Percentiles rank a stretch among this genome's conserved stretches.
Conservation (phyloP, 1,140 invertebrate species). For the Apis dorsata region DNA sequence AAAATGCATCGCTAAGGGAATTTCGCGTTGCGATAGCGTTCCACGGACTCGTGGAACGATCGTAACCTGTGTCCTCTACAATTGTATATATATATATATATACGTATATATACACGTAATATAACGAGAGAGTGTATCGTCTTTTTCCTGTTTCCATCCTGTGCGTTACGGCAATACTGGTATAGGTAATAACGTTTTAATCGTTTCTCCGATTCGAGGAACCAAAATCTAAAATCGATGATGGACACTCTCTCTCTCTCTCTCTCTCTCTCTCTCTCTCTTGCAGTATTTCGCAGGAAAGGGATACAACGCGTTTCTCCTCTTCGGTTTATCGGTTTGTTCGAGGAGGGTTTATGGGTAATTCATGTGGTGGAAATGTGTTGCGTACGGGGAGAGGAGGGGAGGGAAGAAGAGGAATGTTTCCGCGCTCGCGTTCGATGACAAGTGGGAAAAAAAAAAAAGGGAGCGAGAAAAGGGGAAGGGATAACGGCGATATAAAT, state of each 20-base stretch:
- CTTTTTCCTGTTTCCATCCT: background rate
- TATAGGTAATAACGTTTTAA: too few relatives aligned
- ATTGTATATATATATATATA: background rate
- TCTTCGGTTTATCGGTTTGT: background rate
- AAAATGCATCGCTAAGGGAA: conserved; percentile 57
- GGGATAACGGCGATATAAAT: conserved; percentile 15
- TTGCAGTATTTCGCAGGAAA: background rate
- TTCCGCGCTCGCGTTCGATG: too few relatives aligned
- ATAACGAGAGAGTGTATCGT: background rate
- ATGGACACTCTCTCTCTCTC: background rate
- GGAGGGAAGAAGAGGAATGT: too few relatives aligned
- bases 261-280: background rate
- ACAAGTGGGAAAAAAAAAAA: too few relatives aligned
- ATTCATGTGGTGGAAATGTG: background rate
- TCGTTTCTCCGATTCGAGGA: background rate
- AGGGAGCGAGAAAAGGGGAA: background rate
- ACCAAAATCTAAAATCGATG: background rate
- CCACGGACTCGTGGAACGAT: background rate
- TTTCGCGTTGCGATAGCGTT: conserved; percentile 43
- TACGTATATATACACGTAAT: background rate
- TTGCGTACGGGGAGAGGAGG: background rate
- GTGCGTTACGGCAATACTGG: background rate
- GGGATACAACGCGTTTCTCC: background rate
- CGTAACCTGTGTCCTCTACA: background rate
- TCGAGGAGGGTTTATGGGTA: background rate